These are phyloP conservation scores for Trilocha varians DNA, from an alignment of 2,888 invertebrate species.

Conservation along the genomic window DNA sequence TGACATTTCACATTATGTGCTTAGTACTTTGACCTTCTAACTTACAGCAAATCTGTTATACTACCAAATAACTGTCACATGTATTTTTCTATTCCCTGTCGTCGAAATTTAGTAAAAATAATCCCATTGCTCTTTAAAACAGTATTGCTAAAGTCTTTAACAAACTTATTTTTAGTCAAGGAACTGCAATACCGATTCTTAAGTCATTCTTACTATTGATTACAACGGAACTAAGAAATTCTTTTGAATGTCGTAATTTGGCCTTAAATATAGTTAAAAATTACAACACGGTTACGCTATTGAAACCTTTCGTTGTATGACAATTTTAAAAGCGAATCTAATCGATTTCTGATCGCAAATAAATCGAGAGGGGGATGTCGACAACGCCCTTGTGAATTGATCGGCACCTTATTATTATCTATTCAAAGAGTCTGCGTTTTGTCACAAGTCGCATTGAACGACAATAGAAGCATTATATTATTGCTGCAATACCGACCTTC, in stretches of 20 bases:
- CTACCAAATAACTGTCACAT: too few relatives aligned
- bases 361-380: constrained; percentile 53
- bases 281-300: constrained; percentile 28
- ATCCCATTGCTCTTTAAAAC: too few relatives aligned
- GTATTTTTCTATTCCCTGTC: too few relatives aligned
- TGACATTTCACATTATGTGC: too few relatives aligned
- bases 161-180: too few relatives aligned
- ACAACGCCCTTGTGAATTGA: constrained; percentile 55
- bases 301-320: constrained; percentile 37
- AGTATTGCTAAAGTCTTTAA: too few relatives aligned
- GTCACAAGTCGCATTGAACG: constrained; percentile 8
- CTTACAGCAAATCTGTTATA: too few relatives aligned
- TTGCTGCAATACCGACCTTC: neutral
- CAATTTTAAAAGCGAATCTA: constrained; percentile 61
- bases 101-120: too few relatives aligned
- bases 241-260: constrained; percentile 49
- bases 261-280: constrained; percentile 34
- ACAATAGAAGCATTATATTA: neutral
- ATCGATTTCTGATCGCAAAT: constrained; percentile 52
- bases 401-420: constrained; percentile 10
- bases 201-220: too few relatives aligned
- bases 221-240: too few relatives aligned
- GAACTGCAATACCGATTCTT: too few relatives aligned
- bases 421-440: constrained; percentile 1
- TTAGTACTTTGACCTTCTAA: too few relatives aligned